Evolutionary conservation across 2,113 vertebrate genomes (phyloP).

Genomic region (Chionomys nivalis): DNA sequence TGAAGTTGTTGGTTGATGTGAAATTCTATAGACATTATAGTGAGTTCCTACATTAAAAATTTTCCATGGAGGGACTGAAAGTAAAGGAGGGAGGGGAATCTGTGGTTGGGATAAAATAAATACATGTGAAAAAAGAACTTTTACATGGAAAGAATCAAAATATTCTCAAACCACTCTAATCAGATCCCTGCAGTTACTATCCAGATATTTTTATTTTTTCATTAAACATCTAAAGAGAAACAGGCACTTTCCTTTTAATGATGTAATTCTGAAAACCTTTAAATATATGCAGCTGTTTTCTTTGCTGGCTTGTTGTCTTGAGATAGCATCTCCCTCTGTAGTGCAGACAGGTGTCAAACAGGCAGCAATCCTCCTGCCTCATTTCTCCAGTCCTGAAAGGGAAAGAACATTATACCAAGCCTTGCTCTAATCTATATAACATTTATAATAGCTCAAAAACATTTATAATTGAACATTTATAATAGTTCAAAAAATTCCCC

Average conservation of each 20-base stretch:
- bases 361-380: neutral
- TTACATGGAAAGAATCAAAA: neutral
- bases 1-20: neutral
- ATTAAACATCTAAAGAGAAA: neutral
- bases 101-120: no score
- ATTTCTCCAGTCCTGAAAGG: neutral
- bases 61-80: neutral
- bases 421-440: neutral
- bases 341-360: neutral
- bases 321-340: no score
- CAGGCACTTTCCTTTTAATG: neutral
- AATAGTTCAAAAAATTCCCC: neutral
- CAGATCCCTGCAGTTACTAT: neutral
- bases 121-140: no score
- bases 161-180: constrained; percentile 8
- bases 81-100: no score
- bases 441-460: neutral
- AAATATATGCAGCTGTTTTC: no score
- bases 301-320: no score
- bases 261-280: constrained; percentile 28
- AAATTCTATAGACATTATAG: neutral
- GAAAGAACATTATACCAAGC: neutral
- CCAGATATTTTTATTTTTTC: constrained; percentile 33
- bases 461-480: neutral
- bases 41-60: neutral